phyloP scores from a whole-genome alignment of 2,888 invertebrate species.

The Girardia tigrina region DNA sequence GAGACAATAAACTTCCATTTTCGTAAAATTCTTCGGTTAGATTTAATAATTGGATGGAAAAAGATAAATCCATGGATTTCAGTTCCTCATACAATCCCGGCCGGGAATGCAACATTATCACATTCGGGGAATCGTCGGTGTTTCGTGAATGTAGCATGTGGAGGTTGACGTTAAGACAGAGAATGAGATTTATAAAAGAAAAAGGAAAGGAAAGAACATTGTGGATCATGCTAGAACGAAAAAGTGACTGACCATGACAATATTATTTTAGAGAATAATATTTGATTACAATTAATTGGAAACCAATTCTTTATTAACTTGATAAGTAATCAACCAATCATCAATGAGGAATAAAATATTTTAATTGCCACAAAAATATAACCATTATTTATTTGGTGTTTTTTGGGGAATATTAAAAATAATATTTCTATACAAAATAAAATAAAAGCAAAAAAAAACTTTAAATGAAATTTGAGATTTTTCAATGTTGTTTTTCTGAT shows the following conservation, averaged over 20 bases:
- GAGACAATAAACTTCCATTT: neutral
- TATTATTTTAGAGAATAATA: neutral
- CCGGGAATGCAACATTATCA: neutral
- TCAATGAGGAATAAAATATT: no score
- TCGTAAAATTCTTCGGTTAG: neutral
- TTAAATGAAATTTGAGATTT: no score
- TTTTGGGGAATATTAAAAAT: no score
- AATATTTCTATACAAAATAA: no score
- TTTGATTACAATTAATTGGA: neutral
- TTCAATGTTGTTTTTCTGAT: no score
- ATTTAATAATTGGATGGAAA: neutral
- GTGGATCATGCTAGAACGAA: neutral
- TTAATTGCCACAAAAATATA: no score
- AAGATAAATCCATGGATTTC: neutral
- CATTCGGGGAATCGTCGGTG: neutral
- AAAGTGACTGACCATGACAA: neutral
- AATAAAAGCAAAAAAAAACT: no score
- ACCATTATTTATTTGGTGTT: no score
- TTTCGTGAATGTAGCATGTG: neutral
- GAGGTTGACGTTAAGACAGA: neutral
- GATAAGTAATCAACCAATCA: conserved; percentile 5
- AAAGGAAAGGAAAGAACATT: neutral
- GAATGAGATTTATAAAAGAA: neutral
- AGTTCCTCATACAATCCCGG: neutral
- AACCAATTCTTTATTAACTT: neutral